Evolutionary conservation across 2,797 vertebrate species (phyloP).

Genomic region (Mormyrops boulengeri): DNA sequence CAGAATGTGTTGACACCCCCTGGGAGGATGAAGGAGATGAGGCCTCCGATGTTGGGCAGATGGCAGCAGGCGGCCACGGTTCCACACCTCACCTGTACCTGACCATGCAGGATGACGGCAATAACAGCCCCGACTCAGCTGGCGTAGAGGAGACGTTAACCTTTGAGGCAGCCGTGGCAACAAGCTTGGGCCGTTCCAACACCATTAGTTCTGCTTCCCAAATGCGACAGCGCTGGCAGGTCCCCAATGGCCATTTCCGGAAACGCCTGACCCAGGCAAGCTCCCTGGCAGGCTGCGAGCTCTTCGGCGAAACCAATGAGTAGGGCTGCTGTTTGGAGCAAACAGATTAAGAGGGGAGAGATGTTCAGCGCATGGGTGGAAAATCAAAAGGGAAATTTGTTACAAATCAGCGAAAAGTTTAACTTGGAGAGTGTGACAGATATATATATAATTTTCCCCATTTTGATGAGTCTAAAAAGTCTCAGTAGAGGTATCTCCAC

Average conservation of each 20-base stretch:
- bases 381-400: neutral
- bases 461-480: neutral
- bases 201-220: conserved; percentile 81
- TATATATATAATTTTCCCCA: neutral
- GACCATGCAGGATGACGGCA: conserved; percentile 80
- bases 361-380: neutral
- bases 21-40: conserved; percentile 48
- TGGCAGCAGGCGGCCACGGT: conserved; percentile 51
- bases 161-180: conserved; percentile 92
- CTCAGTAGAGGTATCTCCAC: neutral
- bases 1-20: conserved; percentile 56
- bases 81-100: conserved; percentile 82
- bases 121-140: conserved; percentile 86
- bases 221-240: conserved; percentile 87
- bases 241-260: conserved; percentile 94
- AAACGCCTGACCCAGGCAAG: conserved; percentile 80
- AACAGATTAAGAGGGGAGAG: neutral
- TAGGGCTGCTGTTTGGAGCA: conserved; percentile 86
- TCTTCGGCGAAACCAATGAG: conserved; percentile 91
- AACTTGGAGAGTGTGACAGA: neutral
- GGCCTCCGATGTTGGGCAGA: conserved; percentile 52
- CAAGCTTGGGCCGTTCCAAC: conserved; percentile 90
- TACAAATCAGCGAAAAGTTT: neutral
- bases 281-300: conserved; percentile 74
- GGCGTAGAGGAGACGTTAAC: conserved; percentile 88